Percentiles rank a stretch among this genome's conserved stretches.
Conservation (phyloP, 2,113 vertebrate genomes). For the Semicossyphus pulcher region DNA sequence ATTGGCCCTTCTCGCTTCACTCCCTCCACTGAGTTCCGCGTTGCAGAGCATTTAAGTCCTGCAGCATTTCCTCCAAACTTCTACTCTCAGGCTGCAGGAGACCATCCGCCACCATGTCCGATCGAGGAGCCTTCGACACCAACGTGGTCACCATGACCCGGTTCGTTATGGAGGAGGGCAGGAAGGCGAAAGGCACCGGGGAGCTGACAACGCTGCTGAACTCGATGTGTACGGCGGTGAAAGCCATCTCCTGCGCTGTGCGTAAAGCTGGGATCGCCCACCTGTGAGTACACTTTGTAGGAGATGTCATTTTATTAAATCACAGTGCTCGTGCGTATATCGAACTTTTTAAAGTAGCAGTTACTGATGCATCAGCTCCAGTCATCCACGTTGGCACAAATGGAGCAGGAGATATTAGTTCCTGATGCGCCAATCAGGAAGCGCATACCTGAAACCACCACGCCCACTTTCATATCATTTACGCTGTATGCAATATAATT, state of each 20-base stretch:
- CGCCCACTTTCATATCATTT: constrained; percentile 19
- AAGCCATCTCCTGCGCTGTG: constrained; percentile 95
- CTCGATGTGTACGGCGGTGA: constrained; percentile 91
- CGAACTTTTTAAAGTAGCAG: not conserved
- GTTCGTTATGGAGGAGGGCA: constrained; percentile 93
- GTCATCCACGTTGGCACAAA: constrained; percentile 43
- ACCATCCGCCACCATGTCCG: constrained; percentile 82
- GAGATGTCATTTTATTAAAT: no score
- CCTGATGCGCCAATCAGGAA: constrained; percentile 40
- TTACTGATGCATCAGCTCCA: rapidly evolving
- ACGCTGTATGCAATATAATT: not conserved
- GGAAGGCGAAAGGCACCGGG: constrained; percentile 88
- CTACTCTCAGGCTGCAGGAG: constrained; percentile 12
- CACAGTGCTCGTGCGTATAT: no score
- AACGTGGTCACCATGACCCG: constrained; percentile 93
- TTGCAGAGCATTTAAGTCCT: constrained; percentile 57
- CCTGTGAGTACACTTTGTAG: constrained; percentile 82
- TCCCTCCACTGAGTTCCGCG: constrained; percentile 61
- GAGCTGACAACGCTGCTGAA: constrained; percentile 95
- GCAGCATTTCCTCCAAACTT: constrained; percentile 12
- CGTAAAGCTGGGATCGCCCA: constrained; percentile 95
- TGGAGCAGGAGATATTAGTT: constrained; percentile 41
- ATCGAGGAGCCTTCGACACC: constrained; percentile 89
- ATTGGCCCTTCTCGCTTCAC: constrained; percentile 22
- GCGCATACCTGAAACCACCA: constrained; percentile 8